Evolutionary conservation across 2,888 invertebrate species (phyloP).

Genomic region (Bimastos eiseni): DNA sequence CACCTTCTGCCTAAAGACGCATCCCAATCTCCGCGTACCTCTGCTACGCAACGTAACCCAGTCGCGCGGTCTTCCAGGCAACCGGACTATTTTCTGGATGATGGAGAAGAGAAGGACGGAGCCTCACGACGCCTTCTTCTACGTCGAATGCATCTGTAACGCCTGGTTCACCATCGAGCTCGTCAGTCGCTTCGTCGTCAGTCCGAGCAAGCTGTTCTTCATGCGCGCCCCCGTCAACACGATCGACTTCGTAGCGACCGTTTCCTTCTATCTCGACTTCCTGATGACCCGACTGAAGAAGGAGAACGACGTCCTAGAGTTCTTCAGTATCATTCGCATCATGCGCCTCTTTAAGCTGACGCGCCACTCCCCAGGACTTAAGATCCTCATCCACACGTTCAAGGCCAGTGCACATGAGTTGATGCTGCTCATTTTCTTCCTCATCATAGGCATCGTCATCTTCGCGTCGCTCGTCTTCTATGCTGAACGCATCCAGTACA

Average conservation of each 20-base stretch:
- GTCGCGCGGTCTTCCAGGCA: background rate
- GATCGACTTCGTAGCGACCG: slow-evolving; percentile 36
- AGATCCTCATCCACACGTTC: slow-evolving; percentile 94
- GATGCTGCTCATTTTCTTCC: slow-evolving; percentile 87
- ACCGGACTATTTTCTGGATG: background rate
- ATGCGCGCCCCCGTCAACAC: slow-evolving; percentile 33
- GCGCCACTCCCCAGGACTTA: slow-evolving; percentile 55
- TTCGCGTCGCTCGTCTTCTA: slow-evolving; percentile 66
- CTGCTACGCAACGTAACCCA: slow-evolving; percentile 38
- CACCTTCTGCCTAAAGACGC: slow-evolving; percentile 93
- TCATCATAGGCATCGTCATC: slow-evolving; percentile 59
- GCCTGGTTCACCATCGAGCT: slow-evolving; percentile 37
- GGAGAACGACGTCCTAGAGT: slow-evolving; percentile 37
- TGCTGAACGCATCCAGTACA: slow-evolving; percentile 37
- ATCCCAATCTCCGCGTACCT: slow-evolving; percentile 71
- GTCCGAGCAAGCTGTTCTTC: slow-evolving; percentile 32
- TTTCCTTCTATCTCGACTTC: slow-evolving; percentile 36
- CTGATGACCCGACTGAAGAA: slow-evolving; percentile 32
- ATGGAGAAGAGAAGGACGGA: slow-evolving; percentile 31
- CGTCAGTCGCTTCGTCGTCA: slow-evolving; percentile 66
- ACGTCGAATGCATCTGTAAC: slow-evolving; percentile 36
- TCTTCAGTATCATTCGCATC: slow-evolving; percentile 39
- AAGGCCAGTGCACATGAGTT: slow-evolving; percentile 92
- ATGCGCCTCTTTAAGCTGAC: slow-evolving; percentile 39
- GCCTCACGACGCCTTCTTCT: slow-evolving; percentile 36